A percentile compares a stretch with the other conserved stretches of the same genome.
Evolutionary conservation across 2,113 vertebrate genomes (phyloP).

Genomic region (Dendropsophus ebraccatus): DNA sequence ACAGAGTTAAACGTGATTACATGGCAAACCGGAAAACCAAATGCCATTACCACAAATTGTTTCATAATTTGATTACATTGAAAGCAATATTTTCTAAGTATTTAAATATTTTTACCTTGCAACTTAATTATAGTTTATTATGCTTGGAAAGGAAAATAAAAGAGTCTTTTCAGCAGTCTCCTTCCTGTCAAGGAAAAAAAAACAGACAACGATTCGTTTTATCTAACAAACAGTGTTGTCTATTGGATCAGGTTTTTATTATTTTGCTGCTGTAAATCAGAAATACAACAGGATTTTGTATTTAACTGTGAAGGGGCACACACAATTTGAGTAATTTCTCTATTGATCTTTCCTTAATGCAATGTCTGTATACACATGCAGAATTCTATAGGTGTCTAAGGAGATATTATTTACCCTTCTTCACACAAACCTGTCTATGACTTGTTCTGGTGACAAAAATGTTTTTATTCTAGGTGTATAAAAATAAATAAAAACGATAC

Average conservation of each 20-base stretch:
- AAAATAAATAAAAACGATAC: too few relatives aligned
- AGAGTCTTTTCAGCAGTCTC: constrained; percentile 28
- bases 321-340: too few relatives aligned
- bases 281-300: neutral
- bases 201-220: constrained; percentile 22
- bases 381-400: too few relatives aligned
- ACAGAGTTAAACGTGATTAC: neutral
- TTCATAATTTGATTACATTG: constrained; percentile 31
- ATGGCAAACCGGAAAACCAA: neutral
- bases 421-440: too few relatives aligned
- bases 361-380: too few relatives aligned
- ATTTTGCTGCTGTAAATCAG: neutral
- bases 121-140: constrained; percentile 55
- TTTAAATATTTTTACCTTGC: constrained; percentile 3
- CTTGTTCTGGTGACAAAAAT: too few relatives aligned
- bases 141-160: constrained; percentile 47
- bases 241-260: neutral
- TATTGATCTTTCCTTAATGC: too few relatives aligned
- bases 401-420: too few relatives aligned
- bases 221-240: neutral
- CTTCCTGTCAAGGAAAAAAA: constrained; percentile 9
- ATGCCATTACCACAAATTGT: constrained; percentile 33
- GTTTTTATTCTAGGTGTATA: too few relatives aligned
- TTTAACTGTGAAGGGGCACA: too few relatives aligned
- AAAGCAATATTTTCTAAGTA: constrained; percentile 2